Evolutionary conservation across 2,797 vertebrate species (phyloP).

Genomic region (Acipenser oxyrinchus): DNA sequence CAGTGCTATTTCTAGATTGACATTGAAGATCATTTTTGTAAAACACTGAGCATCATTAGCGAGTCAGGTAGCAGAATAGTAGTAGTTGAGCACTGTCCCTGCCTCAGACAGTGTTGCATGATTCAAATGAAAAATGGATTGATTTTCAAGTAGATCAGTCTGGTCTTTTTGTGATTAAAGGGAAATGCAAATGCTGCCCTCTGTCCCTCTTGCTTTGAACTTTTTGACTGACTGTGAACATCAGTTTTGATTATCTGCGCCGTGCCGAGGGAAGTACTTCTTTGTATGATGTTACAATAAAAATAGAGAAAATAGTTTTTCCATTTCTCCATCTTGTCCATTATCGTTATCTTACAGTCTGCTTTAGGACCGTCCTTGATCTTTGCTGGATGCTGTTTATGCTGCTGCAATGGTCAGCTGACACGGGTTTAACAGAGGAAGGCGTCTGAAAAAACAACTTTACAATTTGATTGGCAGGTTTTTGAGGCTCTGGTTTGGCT

Average conservation of each 20-base stretch:
- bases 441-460: neutral
- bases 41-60: no score
- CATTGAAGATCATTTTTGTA: no score
- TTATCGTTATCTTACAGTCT: slow-evolving; percentile 2
- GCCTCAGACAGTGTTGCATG: neutral
- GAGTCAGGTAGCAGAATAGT: no score
- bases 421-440: neutral
- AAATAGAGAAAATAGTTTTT: neutral
- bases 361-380: slow-evolving; percentile 13
- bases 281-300: slow-evolving; percentile 15
- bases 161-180: slow-evolving; percentile 10
- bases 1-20: no score
- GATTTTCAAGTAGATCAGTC: slow-evolving; percentile 4
- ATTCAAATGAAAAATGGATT: slow-evolving; percentile 7
- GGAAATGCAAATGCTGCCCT: slow-evolving; percentile 1
- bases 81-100: no score
- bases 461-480: slow-evolving; percentile 8
- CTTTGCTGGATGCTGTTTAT: slow-evolving; percentile 16
- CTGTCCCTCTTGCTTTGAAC: slow-evolving; percentile 1
- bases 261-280: neutral
- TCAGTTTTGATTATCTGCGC: neutral
- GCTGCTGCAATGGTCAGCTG: slow-evolving; percentile 5
- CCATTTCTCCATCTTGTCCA: neutral
- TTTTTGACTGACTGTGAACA: neutral
- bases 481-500: neutral